These are phyloP conservation scores for Smutsia temminckii DNA, from an alignment of 2,797 vertebrate genomes.

Conservation along the genomic window DNA sequence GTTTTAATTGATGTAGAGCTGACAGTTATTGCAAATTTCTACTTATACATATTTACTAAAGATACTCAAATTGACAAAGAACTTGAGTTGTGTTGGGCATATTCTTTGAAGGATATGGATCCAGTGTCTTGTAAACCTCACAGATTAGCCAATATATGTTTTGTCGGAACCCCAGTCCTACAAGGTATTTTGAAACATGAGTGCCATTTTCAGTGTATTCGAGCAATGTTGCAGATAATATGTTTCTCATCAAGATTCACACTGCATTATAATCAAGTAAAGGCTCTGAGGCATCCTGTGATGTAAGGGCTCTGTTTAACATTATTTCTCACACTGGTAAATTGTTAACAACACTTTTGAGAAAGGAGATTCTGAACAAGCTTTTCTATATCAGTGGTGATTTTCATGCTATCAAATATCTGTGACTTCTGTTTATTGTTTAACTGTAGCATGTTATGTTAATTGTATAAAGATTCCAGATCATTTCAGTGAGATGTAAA, in stretches of 20 bases:
- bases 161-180: neutral
- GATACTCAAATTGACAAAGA: neutral
- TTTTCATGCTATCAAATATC: conserved; percentile 12
- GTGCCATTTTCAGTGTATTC: neutral
- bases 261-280: neutral
- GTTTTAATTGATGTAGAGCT: neutral
- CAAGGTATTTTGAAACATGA: neutral
- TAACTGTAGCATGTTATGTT: neutral
- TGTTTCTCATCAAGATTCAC: neutral
- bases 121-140: neutral
- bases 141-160: neutral
- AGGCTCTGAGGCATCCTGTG: neutral
- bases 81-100: neutral
- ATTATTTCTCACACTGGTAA: neutral
- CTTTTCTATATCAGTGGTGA: neutral
- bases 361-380: neutral
- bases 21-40: neutral
- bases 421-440: neutral
- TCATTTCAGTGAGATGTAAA: neutral
- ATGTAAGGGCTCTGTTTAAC: neutral
- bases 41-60: conserved; percentile 5
- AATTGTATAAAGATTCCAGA: neutral
- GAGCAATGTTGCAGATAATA: neutral
- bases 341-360: neutral
- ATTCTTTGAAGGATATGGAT: neutral